These are phyloP conservation scores for Lasiurus borealis DNA, from an alignment of 2,113 vertebrate species.

Conservation along the genomic window DNA sequence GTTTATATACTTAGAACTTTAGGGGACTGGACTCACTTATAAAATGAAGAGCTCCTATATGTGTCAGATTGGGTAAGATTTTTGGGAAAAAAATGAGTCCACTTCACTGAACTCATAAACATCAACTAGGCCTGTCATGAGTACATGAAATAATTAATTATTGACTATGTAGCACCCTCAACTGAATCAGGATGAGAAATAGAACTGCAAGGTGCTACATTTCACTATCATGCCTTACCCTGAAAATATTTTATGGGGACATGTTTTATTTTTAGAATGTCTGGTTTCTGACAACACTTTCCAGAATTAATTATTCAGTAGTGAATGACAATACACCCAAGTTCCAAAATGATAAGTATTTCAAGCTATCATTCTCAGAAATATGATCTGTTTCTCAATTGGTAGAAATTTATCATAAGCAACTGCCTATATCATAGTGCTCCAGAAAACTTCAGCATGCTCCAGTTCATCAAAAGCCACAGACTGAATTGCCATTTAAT, in stretches of 20 bases:
- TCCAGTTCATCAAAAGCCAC: constrained; percentile 72
- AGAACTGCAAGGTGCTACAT: background rate
- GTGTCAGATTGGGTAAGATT: constrained; percentile 16
- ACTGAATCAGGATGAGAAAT: constrained; percentile 10
- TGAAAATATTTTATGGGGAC: constrained; percentile 54
- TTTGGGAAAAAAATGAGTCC: background rate
- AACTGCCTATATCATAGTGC: constrained; percentile 65
- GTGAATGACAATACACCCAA: constrained; percentile 75
- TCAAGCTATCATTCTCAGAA: constrained; percentile 79
- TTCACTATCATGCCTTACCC: constrained; percentile 6
- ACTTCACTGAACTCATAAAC: constrained; percentile 38
- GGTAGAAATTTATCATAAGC: constrained; percentile 78
- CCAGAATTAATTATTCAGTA: constrained; percentile 71
- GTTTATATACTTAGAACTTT: background rate
- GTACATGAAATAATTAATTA: constrained; percentile 55
- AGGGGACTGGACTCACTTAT: background rate
- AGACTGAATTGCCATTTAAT: constrained; percentile 70
- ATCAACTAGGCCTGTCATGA: background rate
- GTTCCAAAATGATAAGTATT: constrained; percentile 75
- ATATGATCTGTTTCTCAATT: constrained; percentile 75
- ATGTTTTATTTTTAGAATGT: constrained; percentile 66
- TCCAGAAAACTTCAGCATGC: constrained; percentile 62
- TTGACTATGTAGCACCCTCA: background rate
- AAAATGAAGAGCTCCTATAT: constrained; percentile 2
- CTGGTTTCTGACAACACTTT: constrained; percentile 68